Base-by-base conservation (phyloP, 2,888 invertebrate genomes). In the Ectobius pallidus region DNA sequence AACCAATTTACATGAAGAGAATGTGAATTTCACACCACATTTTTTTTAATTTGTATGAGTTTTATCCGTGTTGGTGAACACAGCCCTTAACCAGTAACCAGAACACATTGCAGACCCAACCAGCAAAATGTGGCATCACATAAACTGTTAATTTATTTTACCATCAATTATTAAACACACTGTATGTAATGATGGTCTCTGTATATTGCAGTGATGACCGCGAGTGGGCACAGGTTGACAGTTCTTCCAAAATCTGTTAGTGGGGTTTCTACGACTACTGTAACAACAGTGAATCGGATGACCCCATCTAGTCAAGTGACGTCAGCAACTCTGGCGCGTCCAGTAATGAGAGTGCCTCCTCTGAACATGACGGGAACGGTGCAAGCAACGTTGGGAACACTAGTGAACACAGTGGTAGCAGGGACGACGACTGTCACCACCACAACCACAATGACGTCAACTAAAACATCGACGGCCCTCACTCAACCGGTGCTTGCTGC, bases 161-260 rank as follows among this genome's bases (percentile, higher is more conserved):
- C n/a, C n/a, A n/a, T n/a, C n/a, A n/a, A n/a, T n/a, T n/a, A n/a
- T n/a, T n/a, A n/a, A n/a, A n/a, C n/a, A n/a, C n/a, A n/a, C n/a
- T n/a, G n/a, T n/a, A n/a, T n/a, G n/a, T n/a, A n/a, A n/a, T n/a
- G n/a, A n/a, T n/a, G n/a, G n/a, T n/a, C n/a, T n/a, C n/a, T n/a
- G n/a, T n/a, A n/a, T n/a, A n/a, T n/a, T n/a, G n/a, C 81, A 77
- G 85, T 87, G 34, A 82, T 86, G 80, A 85, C 86, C 11, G 80
- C 85, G 1, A 83, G 84, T 80, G 89, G 88, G 7, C 89, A 89
- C 77, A 85, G 89, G 70, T 80, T 90, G 61, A 88, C 89, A 9
- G 85, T 88, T 69, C 77, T 88, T n/a, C 32, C 72, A 11, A 81
- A 82, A 76, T 80, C 82, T 6, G 79, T 81, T 22, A 77, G 81